Evolutionary conservation across 2,888 invertebrate species (phyloP), one percentile per base, ranked within the genome.

Genomic region (Callosobruchus maculatus): DNA sequence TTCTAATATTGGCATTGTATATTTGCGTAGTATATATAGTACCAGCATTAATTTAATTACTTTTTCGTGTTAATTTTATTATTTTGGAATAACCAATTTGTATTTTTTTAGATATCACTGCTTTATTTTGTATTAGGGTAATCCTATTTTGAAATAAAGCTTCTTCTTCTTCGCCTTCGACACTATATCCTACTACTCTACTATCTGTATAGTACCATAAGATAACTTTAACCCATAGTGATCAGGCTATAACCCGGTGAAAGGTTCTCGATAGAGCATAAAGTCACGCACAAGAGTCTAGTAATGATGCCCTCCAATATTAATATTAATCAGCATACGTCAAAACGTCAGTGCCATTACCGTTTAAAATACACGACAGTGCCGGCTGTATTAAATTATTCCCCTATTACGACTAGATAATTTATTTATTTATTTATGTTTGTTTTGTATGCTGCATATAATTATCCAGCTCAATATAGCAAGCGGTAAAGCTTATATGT

Each of bases 251-350:
- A 49, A 7, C 13, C 49, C 13, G 49, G 49, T 49, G 49, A 49
- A 49, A 49, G 49, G 49, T 49, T 49, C 18, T 49, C 49, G 49
- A 49, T 49, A 49, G 49, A 49, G 49, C 49, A 49, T 49, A 13
- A 18, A 49, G 49, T 18, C 49, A 18, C 49, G 49, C 49, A 49
- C 3, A 49, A 5, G 13, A 49, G 13, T 49, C 4, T 18, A 49
- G 49, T 49, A 49, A 49, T 49, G 49, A 49, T 49, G 49, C 49
- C 49, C 49, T 7, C 49, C 49, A 49, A 49, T 72, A 74, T 74
- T 74, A 74, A 74, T 74, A 74, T 74, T 74, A 74, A 72, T 74
- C 74, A 74, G 72, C 74, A 74, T 72, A 74, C 72, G 74, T 74
- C 74, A 74, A 74, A 70, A 66, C 70, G 74, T 74, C 74, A 70